Evolutionary conservation across 2,113 vertebrate genomes (phyloP).

Genomic region (Tachysurus vachellii): DNA sequence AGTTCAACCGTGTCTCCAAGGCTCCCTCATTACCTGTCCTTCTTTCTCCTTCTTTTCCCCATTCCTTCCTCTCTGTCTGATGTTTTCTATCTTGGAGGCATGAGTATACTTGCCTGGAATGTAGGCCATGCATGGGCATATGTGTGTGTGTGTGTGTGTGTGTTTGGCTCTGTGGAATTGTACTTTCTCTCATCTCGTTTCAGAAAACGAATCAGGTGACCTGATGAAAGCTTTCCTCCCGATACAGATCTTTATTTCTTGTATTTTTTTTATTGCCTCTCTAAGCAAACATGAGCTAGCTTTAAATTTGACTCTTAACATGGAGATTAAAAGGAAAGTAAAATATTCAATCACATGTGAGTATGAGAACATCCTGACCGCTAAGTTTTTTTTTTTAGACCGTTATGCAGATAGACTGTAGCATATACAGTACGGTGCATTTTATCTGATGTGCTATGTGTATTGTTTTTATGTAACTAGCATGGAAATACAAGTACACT

Average conservation of each 20-base stretch:
- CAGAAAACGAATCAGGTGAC: conserved; percentile 19
- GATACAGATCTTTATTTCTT: conserved; percentile 2
- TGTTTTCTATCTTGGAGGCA: conserved; percentile 30
- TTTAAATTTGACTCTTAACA: background rate
- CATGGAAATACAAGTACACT: background rate
- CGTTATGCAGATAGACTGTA: background rate
- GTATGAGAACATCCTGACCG: background rate
- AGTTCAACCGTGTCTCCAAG: background rate
- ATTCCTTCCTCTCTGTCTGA: background rate
- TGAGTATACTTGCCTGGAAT: conserved; percentile 53
- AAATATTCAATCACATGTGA: background rate
- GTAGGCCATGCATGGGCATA: conserved; percentile 42
- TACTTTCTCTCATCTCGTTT: conserved; percentile 17
- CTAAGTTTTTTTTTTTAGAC: background rate
- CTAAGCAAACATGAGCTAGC: background rate
- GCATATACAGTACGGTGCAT: background rate
- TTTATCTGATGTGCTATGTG: background rate
- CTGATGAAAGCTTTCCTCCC: background rate
- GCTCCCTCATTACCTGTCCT: background rate
- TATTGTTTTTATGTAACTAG: background rate
- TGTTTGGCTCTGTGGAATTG: background rate
- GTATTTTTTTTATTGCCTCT: background rate
- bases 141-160: background rate
- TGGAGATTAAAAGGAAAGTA: background rate
- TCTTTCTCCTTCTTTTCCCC: background rate